These are phyloP conservation scores for Tiliqua scincoides DNA, from an alignment of 2,113 vertebrate species.

Conservation along the genomic window DNA sequence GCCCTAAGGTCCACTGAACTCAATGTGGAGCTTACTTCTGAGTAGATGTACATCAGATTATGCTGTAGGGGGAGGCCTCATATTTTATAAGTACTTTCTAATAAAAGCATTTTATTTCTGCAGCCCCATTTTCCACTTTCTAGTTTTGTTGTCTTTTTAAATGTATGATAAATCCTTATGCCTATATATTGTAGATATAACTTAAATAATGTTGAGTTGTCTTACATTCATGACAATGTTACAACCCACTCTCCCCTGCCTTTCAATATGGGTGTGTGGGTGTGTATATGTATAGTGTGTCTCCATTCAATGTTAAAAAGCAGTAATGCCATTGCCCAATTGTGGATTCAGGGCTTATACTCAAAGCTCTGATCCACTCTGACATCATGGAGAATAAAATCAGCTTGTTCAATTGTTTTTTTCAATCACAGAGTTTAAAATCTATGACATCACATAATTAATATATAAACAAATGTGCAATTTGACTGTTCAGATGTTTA, in stretches of 20 bases:
- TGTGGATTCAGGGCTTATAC: background rate
- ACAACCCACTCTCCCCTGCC: too few relatives aligned
- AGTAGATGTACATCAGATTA: too few relatives aligned
- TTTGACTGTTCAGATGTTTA: background rate
- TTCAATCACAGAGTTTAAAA: background rate
- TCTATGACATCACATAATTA: background rate
- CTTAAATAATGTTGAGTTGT: background rate
- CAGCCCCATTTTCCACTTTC: background rate
- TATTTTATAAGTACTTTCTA: background rate
- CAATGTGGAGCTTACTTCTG: too few relatives aligned
- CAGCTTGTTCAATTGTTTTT: background rate
- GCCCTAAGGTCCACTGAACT: too few relatives aligned
- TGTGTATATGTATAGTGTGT: background rate
- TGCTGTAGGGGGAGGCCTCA: background rate
- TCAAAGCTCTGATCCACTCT: background rate
- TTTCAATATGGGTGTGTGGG: too few relatives aligned
- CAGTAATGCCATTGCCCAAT: background rate
- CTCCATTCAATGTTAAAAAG: background rate
- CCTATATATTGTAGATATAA: background rate
- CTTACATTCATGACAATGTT: background rate
- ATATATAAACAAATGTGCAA: background rate
- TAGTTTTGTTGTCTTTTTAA: background rate
- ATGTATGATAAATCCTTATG: background rate
- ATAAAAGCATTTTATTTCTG: background rate
- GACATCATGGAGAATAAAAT: background rate